A percentile compares a stretch with the other conserved stretches of the same genome.
Evolutionary conservation across 2,888 invertebrate species (phyloP).

Genomic region (Julus scandinavius): DNA sequence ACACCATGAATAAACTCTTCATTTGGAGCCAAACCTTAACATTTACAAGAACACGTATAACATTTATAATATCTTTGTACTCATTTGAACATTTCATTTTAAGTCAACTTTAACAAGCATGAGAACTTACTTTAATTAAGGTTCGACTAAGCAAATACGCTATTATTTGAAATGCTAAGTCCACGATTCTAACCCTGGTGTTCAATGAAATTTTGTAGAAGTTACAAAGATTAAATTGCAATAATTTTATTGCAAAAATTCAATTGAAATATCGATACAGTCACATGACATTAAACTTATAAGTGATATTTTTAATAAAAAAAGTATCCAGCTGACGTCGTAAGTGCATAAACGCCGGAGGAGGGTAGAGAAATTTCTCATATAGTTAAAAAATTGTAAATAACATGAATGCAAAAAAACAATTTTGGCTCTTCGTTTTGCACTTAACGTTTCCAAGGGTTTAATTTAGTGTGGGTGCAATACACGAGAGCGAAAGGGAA

Average conservation of each 20-base stretch:
- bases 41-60: too few species aligned
- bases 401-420: neutral
- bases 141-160: too few species aligned
- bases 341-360: neutral
- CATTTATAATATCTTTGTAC: too few species aligned
- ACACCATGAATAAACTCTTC: neutral
- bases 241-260: too few species aligned
- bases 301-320: neutral
- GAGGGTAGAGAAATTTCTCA: neutral
- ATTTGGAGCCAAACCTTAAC: neutral
- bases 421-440: neutral
- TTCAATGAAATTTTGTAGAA: neutral
- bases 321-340: conserved; percentile 29
- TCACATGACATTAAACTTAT: neutral
- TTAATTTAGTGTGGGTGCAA: neutral
- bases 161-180: too few species aligned
- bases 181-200: too few species aligned
- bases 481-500: neutral
- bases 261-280: neutral
- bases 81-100: too few species aligned
- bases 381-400: conserved; percentile 38
- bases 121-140: too few species aligned
- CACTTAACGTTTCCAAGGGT: neutral
- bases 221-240: too few species aligned
- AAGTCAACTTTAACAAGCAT: too few species aligned